Base-by-base conservation (phyloP, 2,113 vertebrate species). In the Oryzias curvinotus region DNA sequence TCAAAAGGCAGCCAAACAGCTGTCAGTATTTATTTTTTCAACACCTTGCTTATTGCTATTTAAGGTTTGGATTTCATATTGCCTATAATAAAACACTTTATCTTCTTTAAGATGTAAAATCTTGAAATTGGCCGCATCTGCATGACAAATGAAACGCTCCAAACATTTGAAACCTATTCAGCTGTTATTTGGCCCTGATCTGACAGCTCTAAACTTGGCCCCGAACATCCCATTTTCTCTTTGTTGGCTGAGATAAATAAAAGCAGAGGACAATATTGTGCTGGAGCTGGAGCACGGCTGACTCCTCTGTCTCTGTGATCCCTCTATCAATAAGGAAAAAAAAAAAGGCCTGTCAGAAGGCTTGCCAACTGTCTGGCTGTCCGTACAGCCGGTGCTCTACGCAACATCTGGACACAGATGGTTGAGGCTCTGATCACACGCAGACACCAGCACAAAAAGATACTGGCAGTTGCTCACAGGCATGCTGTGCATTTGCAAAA, bases 371-470 rank as follows among this genome's bases (percentile, higher is more conserved):
- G 83, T 79, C 82, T 87, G 85, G 68, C 78, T 78, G 83, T 88
- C 84, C 85, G 64, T 30, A 44, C 81, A 73, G 83, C 73, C 83
- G 69, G 81, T 71, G 71, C 79, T 79, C 81, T 68, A 62, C 56
- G 61, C 77, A 83, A 88, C 89, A 90, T 90, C 89, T 90, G 89
- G 85, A 87, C 83, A 77, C 89, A 90, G 86, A 89, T 90, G 89
- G 78, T 78, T 36, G 36, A 36, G 36, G 45, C 75, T 50, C 78
- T 65, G 66, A 75, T 71, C 71, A 26, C 84, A 73, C 56, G 55
- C 67, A 14, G 42, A 55, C 61, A 68, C 47, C 49, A 63, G 74
- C 60, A 41, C 69, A 51, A 21, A 51, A 5, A 64, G 56, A 64
- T 62, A 41, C 74, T 68, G 69, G 77, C 71, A 73, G 68, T 65